Percentiles rank a stretch among this genome's conserved stretches.
These are phyloP conservation scores for Epinotia nisella DNA, from an alignment of 2,888 invertebrate genomes.

Conservation along the genomic window DNA sequence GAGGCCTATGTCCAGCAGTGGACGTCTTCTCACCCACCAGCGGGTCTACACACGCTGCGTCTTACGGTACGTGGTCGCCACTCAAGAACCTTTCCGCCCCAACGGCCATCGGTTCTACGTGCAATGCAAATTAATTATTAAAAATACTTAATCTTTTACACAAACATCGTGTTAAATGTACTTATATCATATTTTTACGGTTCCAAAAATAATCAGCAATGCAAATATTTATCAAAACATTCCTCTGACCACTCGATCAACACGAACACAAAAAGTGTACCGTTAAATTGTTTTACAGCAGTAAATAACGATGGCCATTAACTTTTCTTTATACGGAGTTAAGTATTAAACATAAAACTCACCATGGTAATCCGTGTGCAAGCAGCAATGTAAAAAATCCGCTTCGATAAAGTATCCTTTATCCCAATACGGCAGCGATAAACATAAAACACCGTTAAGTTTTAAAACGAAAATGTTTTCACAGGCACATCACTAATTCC, in stretches of 20 bases:
- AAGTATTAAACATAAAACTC: constrained; percentile 47
- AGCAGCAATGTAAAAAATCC: constrained; percentile 49
- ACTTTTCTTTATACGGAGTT: constrained; percentile 15
- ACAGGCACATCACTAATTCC: constrained; percentile 55
- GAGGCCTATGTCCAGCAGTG: too few relatives aligned
- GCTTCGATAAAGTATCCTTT: constrained; percentile 48
- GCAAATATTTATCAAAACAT: constrained; percentile 16
- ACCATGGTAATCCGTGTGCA: constrained; percentile 53
- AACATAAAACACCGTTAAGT: constrained; percentile 48
- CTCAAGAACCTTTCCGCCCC: too few relatives aligned
- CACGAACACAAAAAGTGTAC: constrained; percentile 11
- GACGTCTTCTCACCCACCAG: too few relatives aligned
- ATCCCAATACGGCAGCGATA: constrained; percentile 35
- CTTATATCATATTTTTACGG: too few relatives aligned
- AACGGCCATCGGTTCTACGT: too few relatives aligned
- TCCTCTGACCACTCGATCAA: not conserved
- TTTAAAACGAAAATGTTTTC: constrained; percentile 46
- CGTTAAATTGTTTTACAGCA: constrained; percentile 34
- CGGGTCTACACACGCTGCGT: too few relatives aligned
- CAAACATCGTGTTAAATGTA: too few relatives aligned
- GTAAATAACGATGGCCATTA: constrained; percentile 31
- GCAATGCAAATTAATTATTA: too few relatives aligned
- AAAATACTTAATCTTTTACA: too few relatives aligned
- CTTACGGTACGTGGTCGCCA: too few relatives aligned
- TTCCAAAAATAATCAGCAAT: not conserved